A percentile compares a stretch with the other conserved stretches of the same genome.
These are phyloP conservation scores for Bujurquina vittata DNA, from an alignment of 2,113 vertebrate genomes.

Conservation along the genomic window DNA sequence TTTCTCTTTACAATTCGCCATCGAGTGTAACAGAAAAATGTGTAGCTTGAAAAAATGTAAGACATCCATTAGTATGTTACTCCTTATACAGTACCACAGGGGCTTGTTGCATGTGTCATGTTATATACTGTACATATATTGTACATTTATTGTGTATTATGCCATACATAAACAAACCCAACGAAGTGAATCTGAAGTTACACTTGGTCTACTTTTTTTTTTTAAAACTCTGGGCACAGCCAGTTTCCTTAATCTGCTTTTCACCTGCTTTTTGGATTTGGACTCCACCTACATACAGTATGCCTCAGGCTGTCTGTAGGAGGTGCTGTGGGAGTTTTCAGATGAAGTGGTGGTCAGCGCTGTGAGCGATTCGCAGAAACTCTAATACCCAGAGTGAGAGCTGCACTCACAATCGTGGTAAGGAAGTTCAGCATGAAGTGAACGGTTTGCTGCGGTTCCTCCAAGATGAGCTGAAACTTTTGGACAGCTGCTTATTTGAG, in stretches of 20 bases:
- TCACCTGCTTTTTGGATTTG: slow-evolving; percentile 21
- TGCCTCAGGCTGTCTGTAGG: slow-evolving; percentile 40
- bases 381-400: background rate
- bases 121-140: background rate
- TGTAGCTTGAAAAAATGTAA: background rate
- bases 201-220: background rate
- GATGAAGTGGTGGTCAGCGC: slow-evolving; percentile 13
- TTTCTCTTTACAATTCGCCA: background rate
- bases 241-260: slow-evolving; percentile 11
- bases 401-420: background rate
- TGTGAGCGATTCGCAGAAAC: background rate
- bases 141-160: background rate
- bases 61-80: background rate
- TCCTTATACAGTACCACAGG: background rate
- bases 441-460: background rate
- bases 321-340: slow-evolving; percentile 42
- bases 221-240: background rate
- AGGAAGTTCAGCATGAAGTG: background rate
- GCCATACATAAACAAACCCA: background rate
- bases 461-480: background rate
- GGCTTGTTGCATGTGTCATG: background rate
- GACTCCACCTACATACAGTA: background rate
- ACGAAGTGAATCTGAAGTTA: background rate
- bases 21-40: background rate
- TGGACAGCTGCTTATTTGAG: background rate